Evolutionary conservation across 2,113 vertebrate species (phyloP).

Genomic region (Riparia riparia): DNA sequence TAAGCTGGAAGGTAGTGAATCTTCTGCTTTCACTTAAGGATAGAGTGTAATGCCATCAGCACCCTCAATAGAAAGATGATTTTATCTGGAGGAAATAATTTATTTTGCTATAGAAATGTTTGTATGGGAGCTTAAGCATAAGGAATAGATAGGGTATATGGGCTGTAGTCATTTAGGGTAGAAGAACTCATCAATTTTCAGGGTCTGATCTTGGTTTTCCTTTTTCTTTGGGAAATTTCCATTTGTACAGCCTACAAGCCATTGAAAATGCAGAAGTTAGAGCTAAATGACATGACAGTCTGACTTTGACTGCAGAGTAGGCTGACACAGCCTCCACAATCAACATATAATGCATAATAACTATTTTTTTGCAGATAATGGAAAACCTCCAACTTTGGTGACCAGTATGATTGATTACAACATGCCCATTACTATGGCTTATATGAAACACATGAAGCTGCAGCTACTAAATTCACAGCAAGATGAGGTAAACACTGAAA

Average conservation of each 20-base stretch:
- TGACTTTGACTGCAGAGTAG: neutral
- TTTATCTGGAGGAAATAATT: constrained; percentile 34
- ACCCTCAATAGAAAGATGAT: constrained; percentile 2
- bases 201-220: neutral
- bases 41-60: neutral
- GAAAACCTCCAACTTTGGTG: constrained; percentile 84
- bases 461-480: constrained; percentile 85
- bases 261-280: neutral
- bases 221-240: neutral
- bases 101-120: constrained; percentile 34
- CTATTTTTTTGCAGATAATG: constrained; percentile 82
- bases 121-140: neutral
- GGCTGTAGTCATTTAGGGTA: neutral
- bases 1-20: constrained; percentile 42
- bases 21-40: constrained; percentile 16
- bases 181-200: neutral
- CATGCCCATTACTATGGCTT: constrained; percentile 89
- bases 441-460: constrained; percentile 89
- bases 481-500: constrained; percentile 80
- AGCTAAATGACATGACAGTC: neutral
- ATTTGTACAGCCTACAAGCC: neutral
- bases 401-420: constrained; percentile 90
- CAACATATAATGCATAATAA: neutral
- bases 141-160: neutral
- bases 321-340: neutral